A percentile compares a stretch with the other conserved stretches of the same genome.
phyloP scores from a whole-genome alignment of 2,113 vertebrate species.

The Antechinus flavipes region DNA sequence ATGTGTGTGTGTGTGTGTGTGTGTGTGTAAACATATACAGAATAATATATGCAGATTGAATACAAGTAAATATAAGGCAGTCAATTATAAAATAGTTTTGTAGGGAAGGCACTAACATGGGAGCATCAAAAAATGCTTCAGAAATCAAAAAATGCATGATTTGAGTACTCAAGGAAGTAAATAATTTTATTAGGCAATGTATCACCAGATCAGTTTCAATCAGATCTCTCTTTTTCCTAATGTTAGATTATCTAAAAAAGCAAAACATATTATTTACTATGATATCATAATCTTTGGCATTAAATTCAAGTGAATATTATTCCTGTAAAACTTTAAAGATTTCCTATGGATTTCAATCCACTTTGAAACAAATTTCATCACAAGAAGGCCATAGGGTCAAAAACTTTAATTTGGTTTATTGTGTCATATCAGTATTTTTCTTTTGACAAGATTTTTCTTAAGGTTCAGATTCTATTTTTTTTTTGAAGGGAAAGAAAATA shows the following conservation, averaged over 20 bases:
- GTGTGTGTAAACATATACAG: not conserved
- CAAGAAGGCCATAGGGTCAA: not conserved
- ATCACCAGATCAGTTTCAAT: not conserved
- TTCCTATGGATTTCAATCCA: not conserved
- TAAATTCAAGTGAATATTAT: not conserved
- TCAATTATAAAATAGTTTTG: not conserved
- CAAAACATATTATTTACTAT: not conserved
- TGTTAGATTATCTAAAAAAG: not conserved
- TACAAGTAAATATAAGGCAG: not conserved
- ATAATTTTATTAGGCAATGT: not conserved
- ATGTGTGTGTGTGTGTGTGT: not conserved
- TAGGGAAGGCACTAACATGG: not conserved
- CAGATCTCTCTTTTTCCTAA: not conserved
- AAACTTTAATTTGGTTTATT: not conserved
- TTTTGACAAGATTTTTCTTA: not conserved
- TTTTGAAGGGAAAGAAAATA: constrained; percentile 3
- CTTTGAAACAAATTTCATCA: not conserved
- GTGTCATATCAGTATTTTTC: not conserved
- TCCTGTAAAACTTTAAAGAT: not conserved
- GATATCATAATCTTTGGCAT: constrained; percentile 1
- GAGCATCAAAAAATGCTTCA: not conserved
- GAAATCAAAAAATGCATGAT: not conserved
- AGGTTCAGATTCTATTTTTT: not conserved
- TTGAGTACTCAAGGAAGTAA: not conserved
- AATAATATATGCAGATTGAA: not conserved